Base-by-base conservation (phyloP, 53 echinoderm and acorn worm genomes). In the Echinarachnius parma region DNA sequence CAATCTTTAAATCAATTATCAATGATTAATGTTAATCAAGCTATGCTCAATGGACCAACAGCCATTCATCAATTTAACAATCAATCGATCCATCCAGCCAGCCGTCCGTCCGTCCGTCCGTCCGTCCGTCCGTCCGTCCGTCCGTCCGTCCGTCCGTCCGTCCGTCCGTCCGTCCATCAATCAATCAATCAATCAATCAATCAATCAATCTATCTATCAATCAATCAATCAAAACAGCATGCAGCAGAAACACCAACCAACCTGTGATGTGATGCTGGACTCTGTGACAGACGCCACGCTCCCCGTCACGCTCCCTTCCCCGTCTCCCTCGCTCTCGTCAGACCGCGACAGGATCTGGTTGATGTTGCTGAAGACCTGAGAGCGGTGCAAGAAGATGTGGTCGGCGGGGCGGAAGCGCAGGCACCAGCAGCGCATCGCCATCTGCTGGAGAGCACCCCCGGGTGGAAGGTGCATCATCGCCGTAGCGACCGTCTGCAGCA, bases 341-440 rank as follows among this genome's bases (percentile, higher is more conserved):
- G 94, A 86, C 47, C 81, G 77, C 8, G 94, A 94, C 59, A 94
- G 60, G 32, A 94, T 94, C 66, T 87, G 80, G 53, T 90, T 94
- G 85, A 94, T 94, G 77, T 94, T 94, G 53, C 94, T 94, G 65
- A 94, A 94, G 28, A 94, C 94, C 68, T 94, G 94, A 14, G 94
- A 94, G 66, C 87, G 87, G 62, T 94, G 94, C 35, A 94, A 64
- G 80, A 94, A 94, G 35, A 94, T 63, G 36, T 94, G 94, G 54
- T 94, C 94, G 11, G 90, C 80, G 18, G 83, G 90, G 9, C 90
- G 70, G 75, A 94, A 94, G 27, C 87, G 87, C 34, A 94, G 81
- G 36, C 94, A 91, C 94, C 94, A 94, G 80, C 94, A 94, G 42
- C 90, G 74, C 80, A 94, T 80, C 45, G 94, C 94, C 90, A 90